These are phyloP conservation scores for Callyntrura sp. DNA, from an alignment of 2,888 invertebrate genomes.

Conservation along the genomic window DNA sequence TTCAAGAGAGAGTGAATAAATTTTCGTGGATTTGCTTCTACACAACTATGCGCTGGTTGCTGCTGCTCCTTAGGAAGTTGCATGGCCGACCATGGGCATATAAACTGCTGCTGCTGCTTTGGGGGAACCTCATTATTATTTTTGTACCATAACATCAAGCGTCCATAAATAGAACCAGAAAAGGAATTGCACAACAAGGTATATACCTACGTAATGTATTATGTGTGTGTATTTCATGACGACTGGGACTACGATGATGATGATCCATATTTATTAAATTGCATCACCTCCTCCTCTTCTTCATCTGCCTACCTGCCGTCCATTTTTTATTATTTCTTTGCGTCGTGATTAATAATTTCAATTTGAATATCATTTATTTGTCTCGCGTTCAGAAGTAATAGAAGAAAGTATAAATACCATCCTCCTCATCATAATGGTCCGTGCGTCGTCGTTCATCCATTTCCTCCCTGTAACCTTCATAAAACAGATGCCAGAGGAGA, in stretches of 20 bases:
- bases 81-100: not conserved
- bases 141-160: not conserved
- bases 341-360: not conserved
- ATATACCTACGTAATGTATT: not conserved
- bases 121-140: slow-evolving; percentile 63
- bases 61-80: no score
- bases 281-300: slow-evolving; percentile 1
- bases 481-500: not conserved
- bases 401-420: not conserved
- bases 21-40: not conserved
- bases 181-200: not conserved
- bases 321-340: not conserved
- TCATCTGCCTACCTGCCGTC: no score
- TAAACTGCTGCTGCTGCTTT: not conserved
- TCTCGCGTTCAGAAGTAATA: not conserved
- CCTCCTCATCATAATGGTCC: not conserved
- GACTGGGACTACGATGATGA: not conserved
- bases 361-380: slow-evolving; percentile 19
- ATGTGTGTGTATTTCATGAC: not conserved
- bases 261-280: slow-evolving; percentile 17
- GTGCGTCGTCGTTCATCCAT: no score
- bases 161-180: slow-evolving; percentile 59
- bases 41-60: not conserved
- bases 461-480: no score
- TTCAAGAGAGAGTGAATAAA: not conserved